Percentiles rank a stretch among this genome's conserved stretches.
Conservation (phyloP, 2,888 invertebrate genomes). For the Lasius fuliginosus region DNA sequence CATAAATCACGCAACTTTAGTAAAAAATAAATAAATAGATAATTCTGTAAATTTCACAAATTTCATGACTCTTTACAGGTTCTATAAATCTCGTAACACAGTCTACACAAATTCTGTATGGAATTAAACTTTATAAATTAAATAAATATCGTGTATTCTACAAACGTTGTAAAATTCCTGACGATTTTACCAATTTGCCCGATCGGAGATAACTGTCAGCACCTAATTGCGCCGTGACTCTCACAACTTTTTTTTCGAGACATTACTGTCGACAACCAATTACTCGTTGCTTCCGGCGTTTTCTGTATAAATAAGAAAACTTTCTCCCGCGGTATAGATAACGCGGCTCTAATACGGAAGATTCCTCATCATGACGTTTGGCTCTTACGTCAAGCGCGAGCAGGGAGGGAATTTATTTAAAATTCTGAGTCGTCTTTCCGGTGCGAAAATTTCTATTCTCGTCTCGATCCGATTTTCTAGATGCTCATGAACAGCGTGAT, state of each 20-base stretch:
- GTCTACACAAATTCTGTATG: neutral
- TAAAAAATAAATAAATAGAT: neutral
- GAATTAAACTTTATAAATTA: neutral
- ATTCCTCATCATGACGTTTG: conserved; percentile 31
- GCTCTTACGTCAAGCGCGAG: conserved; percentile 25
- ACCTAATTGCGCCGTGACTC: conserved; percentile 16
- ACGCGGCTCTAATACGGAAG: conserved; percentile 38
- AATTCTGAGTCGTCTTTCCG: conserved; percentile 12
- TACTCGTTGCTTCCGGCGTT: conserved; percentile 38
- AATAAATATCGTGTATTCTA: neutral
- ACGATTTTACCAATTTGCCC: neutral
- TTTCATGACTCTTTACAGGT: neutral
- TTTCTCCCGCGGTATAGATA: conserved; percentile 62
- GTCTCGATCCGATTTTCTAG: conserved; percentile 38
- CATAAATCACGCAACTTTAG: neutral
- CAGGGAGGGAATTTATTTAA: conserved; percentile 23
- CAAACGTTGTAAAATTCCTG: neutral
- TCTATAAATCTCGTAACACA: neutral
- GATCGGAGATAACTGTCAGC: neutral
- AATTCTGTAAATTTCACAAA: neutral
- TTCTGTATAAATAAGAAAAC: conserved; percentile 69
- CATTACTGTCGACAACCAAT: conserved; percentile 48
- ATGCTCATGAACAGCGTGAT: neutral
- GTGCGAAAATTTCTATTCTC: conserved; percentile 28
- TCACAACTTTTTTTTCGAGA: neutral